Conservation (phyloP, 2,113 vertebrate species). For the Micronycteris hirsuta region DNA sequence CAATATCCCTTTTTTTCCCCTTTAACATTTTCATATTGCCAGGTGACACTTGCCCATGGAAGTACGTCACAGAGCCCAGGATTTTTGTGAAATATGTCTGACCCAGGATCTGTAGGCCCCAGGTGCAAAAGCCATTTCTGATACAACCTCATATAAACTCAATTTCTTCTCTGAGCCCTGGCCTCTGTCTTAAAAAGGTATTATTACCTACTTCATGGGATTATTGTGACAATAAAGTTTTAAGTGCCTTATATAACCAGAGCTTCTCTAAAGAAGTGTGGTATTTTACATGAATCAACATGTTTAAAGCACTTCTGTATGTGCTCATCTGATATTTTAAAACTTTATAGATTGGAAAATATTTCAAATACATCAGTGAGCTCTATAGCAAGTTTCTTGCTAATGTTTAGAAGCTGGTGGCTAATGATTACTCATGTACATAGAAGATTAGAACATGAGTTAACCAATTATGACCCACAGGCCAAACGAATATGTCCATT, state of each 20-base stretch:
- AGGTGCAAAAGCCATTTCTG: background rate
- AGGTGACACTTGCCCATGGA: conserved; percentile 10
- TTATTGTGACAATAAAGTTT: background rate
- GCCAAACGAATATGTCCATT: background rate
- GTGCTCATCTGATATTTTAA: background rate
- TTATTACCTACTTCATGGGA: background rate
- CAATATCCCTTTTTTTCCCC: background rate
- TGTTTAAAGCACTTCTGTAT: background rate
- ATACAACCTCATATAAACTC: background rate
- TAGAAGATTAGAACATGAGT: background rate
- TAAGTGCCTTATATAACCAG: background rate
- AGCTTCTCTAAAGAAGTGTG: background rate
- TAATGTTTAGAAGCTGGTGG: background rate
- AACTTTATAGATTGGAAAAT: background rate
- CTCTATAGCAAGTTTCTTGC: background rate
- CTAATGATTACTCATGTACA: background rate
- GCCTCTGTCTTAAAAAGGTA: background rate
- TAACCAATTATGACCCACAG: background rate
- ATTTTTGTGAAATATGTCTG: background rate
- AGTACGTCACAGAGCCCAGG: background rate
- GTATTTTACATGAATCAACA: background rate
- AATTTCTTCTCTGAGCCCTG: background rate
- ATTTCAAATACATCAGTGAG: background rate
- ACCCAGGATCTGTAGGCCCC: background rate
- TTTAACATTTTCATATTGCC: conserved; percentile 24